Conservation (phyloP, 1,140 invertebrate genomes). For the Gryllus bimaculatus region DNA sequence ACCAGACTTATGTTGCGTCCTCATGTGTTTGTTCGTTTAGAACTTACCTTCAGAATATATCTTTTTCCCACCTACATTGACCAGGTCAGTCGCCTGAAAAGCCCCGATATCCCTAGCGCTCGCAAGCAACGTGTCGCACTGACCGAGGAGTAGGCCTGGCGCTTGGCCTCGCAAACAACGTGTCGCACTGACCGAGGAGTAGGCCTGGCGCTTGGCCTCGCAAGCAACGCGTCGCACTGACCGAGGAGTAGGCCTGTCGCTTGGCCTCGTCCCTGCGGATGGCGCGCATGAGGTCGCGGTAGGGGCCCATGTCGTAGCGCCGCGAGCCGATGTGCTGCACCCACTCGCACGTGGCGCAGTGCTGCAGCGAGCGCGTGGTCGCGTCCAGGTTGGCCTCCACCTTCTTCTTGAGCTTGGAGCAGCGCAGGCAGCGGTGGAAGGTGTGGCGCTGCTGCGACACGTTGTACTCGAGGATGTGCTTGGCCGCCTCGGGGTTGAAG, state of each 20-base stretch:
- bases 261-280: conserved; percentile 46
- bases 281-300: conserved; percentile 46
- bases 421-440: conserved; percentile 42
- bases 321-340: conserved; percentile 31
- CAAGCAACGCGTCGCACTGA: too few relatives aligned
- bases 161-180: too few relatives aligned
- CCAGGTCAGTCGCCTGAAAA: too few relatives aligned
- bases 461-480: conserved; percentile 37
- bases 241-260: conserved; percentile 41
- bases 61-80: too few relatives aligned
- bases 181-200: conserved; percentile 29
- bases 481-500: conserved; percentile 41
- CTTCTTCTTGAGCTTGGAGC: conserved; percentile 41
- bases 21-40: too few relatives aligned
- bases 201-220: conserved; percentile 40
- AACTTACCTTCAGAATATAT: too few relatives aligned
- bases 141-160: too few relatives aligned
- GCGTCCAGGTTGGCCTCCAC: conserved; percentile 38
- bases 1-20: too few relatives aligned
- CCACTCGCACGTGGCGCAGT: conserved; percentile 40
- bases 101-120: too few relatives aligned
- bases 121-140: too few relatives aligned
- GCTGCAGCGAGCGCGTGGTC: conserved; percentile 34
- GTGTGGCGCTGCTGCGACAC: conserved; percentile 32
- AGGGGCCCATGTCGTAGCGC: conserved; percentile 45